Percentiles rank a stretch among this genome's conserved stretches.
These are phyloP conservation scores for Calameuta idolon DNA, from an alignment of 2,888 invertebrate genomes.

Conservation along the genomic window DNA sequence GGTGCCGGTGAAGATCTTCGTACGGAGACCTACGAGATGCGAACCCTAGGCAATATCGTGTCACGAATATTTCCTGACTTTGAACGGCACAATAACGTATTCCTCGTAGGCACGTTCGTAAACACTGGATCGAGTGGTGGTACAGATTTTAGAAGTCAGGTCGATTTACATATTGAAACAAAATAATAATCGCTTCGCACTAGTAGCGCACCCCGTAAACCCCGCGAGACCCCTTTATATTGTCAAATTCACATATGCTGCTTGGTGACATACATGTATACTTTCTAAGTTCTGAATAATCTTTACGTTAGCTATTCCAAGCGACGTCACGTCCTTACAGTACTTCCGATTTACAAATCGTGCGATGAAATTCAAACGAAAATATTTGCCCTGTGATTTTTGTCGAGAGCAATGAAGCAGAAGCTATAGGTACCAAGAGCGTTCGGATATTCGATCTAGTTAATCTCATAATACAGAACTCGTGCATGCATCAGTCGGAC, in stretches of 20 bases:
- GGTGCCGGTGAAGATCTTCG: not conserved
- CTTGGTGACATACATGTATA: not conserved
- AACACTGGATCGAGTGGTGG: not conserved
- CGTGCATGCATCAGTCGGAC: not conserved
- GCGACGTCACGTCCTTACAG: not conserved
- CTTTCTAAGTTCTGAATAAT: not conserved
- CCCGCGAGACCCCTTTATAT: not conserved
- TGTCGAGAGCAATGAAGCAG: too few species aligned
- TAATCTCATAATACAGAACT: not conserved
- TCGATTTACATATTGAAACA: not conserved
- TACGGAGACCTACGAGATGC: not conserved
- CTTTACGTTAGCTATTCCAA: not conserved
- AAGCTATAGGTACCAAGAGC: not conserved
- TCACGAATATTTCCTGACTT: not conserved
- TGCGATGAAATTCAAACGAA: too few species aligned
- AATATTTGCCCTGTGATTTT: too few species aligned
- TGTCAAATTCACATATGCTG: not conserved
- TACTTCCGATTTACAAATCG: not conserved
- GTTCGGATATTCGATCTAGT: not conserved
- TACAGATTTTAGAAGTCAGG: not conserved
- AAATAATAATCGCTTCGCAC: not conserved
- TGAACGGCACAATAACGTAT: not conserved
- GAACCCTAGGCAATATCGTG: too few species aligned
- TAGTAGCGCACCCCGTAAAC: not conserved
- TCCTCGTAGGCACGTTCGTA: not conserved